Evolutionary conservation across 2,797 vertebrate species (phyloP), one percentile per base, ranked within the genome.

Genomic region (Enteromius trimaculatus): DNA sequence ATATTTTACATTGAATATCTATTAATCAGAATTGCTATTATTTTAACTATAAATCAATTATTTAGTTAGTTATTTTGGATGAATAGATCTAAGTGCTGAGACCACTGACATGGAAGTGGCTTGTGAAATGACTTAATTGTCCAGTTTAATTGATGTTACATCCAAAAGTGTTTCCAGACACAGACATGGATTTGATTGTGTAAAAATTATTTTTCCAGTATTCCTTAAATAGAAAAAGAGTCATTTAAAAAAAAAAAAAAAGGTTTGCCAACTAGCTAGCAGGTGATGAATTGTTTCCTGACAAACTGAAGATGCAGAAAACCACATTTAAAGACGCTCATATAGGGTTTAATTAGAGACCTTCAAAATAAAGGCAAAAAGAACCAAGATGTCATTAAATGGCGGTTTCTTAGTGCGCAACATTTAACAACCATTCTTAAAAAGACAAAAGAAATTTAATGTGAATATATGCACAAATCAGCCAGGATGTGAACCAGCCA

Each of bases 271-370:
- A 53, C n/a, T 44, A 74, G 70, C 70, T 66, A 44, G 51, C 84
- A 87, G 88, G 84, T 88, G 88, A 87, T 84, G 77, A 83, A 87
- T 81, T 37, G 75, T 81, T 88, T 87, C 84, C 86, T 87, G 65
- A 85, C 65, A 84, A 86, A 88, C 86, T 80, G 87, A 90, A 90
- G 86, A 87, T 90, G 79, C 47, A 82, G 87, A 90, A 84, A 78
- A 74, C 94, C 93, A 94, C 94, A 95, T 93, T 14, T 93, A 89
- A 94, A 82, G 82, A 89, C 88, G 89, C 85, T 85, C 90, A 89
- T 92, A 93, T 89, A 91, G 88, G 91, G 91, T 92, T 91, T 93
- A 94, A 93, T 94, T 93, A 94, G 86, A 91, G 85, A 89, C 89
- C 58, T 88, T 90, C 87, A 87, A 89, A 88, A 85, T 74, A 82